A percentile compares a stretch with the other conserved stretches of the same genome.
These are phyloP conservation scores for Microtus richardsoni DNA, from an alignment of 2,113 vertebrate genomes.

Conservation along the genomic window DNA sequence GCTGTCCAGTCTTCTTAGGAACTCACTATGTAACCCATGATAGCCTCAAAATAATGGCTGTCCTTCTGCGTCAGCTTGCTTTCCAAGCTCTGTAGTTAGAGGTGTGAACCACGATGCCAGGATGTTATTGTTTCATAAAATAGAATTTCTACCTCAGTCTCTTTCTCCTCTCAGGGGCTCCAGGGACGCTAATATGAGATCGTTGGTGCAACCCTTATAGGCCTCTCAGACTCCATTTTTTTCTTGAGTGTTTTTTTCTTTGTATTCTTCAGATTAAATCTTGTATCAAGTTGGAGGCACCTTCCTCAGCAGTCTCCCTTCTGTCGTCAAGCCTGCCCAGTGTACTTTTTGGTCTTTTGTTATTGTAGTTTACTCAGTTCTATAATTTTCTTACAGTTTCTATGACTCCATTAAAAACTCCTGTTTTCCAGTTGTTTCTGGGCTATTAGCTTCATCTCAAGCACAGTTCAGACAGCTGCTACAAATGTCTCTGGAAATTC, in stretches of 20 bases:
- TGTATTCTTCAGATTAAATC: conserved; percentile 4
- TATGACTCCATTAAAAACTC: not conserved
- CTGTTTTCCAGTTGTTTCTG: not conserved
- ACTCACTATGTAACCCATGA: not conserved
- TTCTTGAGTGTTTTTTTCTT: not conserved
- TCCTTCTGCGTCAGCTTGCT: not conserved
- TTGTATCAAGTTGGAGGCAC: not conserved
- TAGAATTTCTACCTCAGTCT: not conserved
- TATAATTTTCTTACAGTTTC: not conserved
- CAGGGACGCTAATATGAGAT: not conserved
- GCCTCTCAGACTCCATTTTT: not conserved
- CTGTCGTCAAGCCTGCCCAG: not conserved
- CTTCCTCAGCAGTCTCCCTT: not conserved
- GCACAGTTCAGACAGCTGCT: not conserved
- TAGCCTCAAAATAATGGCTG: not conserved
- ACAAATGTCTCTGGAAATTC: not conserved
- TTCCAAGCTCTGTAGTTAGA: too few species aligned
- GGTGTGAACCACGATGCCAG: not conserved
- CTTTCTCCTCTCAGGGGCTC: not conserved
- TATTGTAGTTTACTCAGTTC: not conserved
- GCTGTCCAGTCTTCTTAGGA: not conserved
- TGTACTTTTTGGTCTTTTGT: not conserved
- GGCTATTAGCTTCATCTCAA: not conserved
- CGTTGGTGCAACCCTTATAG: not conserved
- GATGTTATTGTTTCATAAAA: not conserved